Conservation (phyloP, 2,113 vertebrate genomes). For the Syrmaticus mikado region DNA sequence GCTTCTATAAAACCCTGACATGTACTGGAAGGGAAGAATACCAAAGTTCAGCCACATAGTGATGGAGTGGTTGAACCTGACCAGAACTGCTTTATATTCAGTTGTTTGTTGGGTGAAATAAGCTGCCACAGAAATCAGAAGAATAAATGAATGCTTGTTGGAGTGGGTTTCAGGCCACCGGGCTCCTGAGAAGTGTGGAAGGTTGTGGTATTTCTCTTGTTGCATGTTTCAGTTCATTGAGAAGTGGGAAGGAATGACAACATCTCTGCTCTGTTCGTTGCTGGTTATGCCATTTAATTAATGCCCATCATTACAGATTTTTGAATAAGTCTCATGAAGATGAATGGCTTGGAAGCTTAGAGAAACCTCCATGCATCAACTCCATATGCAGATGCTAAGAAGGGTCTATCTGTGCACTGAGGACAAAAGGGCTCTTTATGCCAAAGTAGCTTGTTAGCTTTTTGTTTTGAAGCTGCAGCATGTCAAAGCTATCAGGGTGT, state of each 20-base stretch:
- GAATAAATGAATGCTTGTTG: neutral
- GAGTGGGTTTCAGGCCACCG: neutral
- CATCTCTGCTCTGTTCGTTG: slow-evolving; percentile 10
- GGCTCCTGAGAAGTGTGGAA: accelerated
- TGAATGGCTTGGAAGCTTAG: neutral
- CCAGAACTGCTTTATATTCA: neutral
- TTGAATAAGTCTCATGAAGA: slow-evolving; percentile 19
- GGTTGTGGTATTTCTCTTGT: neutral
- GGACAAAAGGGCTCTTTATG: slow-evolving; percentile 42
- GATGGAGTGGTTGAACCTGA: neutral
- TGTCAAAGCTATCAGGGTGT: slow-evolving; percentile 10
- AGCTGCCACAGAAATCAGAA: neutral
- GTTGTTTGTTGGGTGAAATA: neutral
- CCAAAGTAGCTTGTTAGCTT: slow-evolving; percentile 63
- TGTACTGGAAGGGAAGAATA: accelerated
- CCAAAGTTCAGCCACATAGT: neutral
- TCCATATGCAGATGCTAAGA: slow-evolving; percentile 24
- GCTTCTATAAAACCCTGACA: neutral
- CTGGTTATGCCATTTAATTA: slow-evolving; percentile 34
- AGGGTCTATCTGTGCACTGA: neutral
- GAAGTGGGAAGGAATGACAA: neutral
- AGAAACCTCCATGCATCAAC: neutral
- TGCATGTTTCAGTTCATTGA: neutral
- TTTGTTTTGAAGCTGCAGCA: slow-evolving; percentile 50
- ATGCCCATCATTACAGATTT: neutral